Evolutionary conservation across 2,797 vertebrate genomes (phyloP), one percentile per base, ranked within the genome.

Genomic region (Acipenser oxyrinchus): DNA sequence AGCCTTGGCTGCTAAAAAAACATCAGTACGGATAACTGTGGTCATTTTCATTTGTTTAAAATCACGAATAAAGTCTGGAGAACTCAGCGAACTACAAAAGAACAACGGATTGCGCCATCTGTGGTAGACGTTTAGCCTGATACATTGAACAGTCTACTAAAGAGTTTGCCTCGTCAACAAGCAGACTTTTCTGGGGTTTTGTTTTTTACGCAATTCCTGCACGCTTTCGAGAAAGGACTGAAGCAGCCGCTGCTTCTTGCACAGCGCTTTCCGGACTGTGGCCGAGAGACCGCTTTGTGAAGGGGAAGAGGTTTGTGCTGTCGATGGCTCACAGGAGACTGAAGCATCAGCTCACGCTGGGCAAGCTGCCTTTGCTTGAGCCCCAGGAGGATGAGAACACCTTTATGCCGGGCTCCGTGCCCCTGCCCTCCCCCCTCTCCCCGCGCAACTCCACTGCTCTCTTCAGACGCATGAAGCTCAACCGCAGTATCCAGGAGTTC

Each of bases 271-370:
- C 51, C 12, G 51, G 51, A 12, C 51, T 8, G 8, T 53, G 8
- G 8, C 51, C 4, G 12, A 53, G 12, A 12, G 51, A 53, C 5
- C 8, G 51, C 6, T 53, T 53, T 53, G 51, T 37, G 51, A 53
- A 6, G 7, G 8, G 12, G 51, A 53, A 4, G 51, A 53, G 6
- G 51, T 53, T 12, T 53, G 51, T 53, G 51, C 12, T 12, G 8
- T 53, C 6, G 51, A 88, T 89, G 89, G 86, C 79, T 83, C 85
- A 86, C 75, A 82, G 75, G 79, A 82, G 81, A 75, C 78, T 85
- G 76, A 79, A 73, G 66, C 75, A 81, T 72, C 82, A 85, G 77
- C 69, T 86, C 75, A 78, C 69, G 66, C 66, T 86, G 52, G 9
- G 52, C 9, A 55, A 55, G 52, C 9, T 55, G 52, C 52, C 52